A percentile compares a stretch with the other conserved stretches of the same genome.
Conservation (phyloP, 2,113 vertebrate genomes). For the Sylvilagus bachmani region DNA sequence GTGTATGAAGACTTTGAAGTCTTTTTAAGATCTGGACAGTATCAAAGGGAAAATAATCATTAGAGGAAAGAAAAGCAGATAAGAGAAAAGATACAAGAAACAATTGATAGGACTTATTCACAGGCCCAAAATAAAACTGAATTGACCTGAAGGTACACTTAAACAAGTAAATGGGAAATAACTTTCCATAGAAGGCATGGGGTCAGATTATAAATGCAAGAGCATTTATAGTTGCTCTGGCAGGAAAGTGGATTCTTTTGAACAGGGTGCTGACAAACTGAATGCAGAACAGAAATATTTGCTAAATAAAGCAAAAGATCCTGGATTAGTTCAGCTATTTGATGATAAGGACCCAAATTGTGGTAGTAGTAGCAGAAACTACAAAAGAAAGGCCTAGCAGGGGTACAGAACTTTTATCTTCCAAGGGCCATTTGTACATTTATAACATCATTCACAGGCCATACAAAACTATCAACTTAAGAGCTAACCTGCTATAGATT, state of each 20-base stretch:
- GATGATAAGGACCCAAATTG: not conserved
- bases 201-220: not conserved
- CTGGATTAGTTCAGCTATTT: conserved; percentile 16
- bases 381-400: not conserved
- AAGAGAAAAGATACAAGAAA: conserved; percentile 36
- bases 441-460: too few species aligned
- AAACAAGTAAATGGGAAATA: conserved; percentile 12
- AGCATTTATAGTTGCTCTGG: not conserved
- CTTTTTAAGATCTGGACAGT: conserved; percentile 46
- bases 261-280: not conserved
- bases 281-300: not conserved
- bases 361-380: not conserved
- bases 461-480: too few species aligned
- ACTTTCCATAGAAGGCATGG: not conserved
- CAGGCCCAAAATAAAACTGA: not conserved
- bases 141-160: not conserved
- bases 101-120: not conserved
- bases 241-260: not conserved
- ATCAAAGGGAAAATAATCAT: conserved; percentile 52
- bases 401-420: too few species aligned
- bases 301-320: not conserved
- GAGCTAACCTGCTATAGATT: too few species aligned
- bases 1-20: conserved; percentile 3
- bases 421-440: too few species aligned
- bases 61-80: conserved; percentile 21